These are phyloP conservation scores for Agonopterix arenella DNA, from an alignment of 2,888 invertebrate species.

Conservation along the genomic window DNA sequence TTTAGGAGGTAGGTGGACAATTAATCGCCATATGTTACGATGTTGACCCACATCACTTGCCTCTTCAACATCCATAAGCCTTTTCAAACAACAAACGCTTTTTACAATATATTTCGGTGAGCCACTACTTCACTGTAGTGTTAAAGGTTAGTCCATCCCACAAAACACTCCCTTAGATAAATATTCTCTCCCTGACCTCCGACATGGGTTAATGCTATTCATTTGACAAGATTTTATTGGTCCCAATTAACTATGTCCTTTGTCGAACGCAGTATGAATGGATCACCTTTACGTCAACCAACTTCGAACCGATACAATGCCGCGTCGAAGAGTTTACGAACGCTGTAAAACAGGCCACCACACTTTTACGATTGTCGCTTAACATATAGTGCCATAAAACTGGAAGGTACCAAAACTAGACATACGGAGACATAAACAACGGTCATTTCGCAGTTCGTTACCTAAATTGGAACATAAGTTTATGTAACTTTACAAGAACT, in stretches of 20 bases:
- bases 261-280: constrained; percentile 30
- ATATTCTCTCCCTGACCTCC: no score
- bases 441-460: constrained; percentile 57
- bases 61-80: no score
- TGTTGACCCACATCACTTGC: no score
- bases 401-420: constrained; percentile 49
- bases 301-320: constrained; percentile 46
- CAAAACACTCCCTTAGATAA: no score
- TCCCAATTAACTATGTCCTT: constrained; percentile 32
- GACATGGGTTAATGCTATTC: no score
- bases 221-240: constrained; percentile 26
- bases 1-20: no score
- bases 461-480: constrained; percentile 48
- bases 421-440: constrained; percentile 42
- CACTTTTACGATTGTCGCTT: constrained; percentile 64
- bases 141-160: no score
- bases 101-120: no score
- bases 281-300: constrained; percentile 27
- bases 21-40: no score
- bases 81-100: no score
- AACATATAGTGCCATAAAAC: constrained; percentile 66
- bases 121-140: no score
- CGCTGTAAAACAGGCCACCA: constrained; percentile 60
- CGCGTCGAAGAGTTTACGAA: constrained; percentile 50
- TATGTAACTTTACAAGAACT: constrained; percentile 31